Base-by-base conservation (phyloP, 1,140 invertebrate species). In the Drosophila punjabiensis region DNA sequence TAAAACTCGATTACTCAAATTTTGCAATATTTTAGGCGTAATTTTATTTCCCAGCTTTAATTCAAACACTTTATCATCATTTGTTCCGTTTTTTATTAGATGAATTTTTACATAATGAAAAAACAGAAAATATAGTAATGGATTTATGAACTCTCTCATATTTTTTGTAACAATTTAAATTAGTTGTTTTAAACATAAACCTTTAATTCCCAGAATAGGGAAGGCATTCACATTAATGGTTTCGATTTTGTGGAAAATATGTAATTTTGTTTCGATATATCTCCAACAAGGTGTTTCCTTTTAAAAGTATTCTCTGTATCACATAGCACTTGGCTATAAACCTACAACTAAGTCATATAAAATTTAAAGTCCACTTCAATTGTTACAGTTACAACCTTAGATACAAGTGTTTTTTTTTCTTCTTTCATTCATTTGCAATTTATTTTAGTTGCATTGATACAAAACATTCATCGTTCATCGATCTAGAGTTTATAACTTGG, bases 251-350 rank as follows among this genome's bases (percentile, higher is more conserved):
- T n/a, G 5, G 11, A 35, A 35, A 35, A 55, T 35, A 20, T 35
- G 7, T 30, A 0, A 1, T 5, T 14, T 37, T 14, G 13, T 37
- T 56, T 18, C 1, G 13, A 14, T 16, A 24, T 18, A 30, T 20
- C 18, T 39, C n/a, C 62, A 39, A 56, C 13, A 41, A 28, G 14
- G 9, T 37, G 18, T 24, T 24, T 35, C 35, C 24, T 35, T 35
- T 56, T 24, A 14, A 35, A 33, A 35, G 18, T 35, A 24, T 14
- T 50, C 10, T 35, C 14, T 24, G 47, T 65, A 65, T 65, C 62
- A 65, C 62, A 65, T 56, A 65, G 62, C 62, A 20, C 20, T 56
- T 56, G 20, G 62, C 62, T 65, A 56, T n/a, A 41, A 56, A 41
- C 13, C 28, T 65, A 65, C 16, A 39, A 43, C 35, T 65, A 20